Evolutionary conservation across 2,113 vertebrate species (phyloP).

Genomic region (Aptenodytes forsteri): DNA sequence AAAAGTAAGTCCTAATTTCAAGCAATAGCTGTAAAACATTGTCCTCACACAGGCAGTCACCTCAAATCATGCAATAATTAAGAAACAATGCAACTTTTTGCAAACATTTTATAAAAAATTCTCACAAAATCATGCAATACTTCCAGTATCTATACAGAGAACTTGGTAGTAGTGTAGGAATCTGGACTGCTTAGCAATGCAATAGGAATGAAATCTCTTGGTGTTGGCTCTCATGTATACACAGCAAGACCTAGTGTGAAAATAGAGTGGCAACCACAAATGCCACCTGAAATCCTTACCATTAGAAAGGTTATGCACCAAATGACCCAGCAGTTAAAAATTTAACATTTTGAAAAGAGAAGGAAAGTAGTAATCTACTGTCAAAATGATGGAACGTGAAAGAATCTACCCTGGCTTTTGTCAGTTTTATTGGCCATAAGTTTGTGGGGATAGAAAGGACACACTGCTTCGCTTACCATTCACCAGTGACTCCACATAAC

Average conservation of each 20-base stretch:
- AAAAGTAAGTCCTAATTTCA: neutral
- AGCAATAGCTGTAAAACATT: neutral
- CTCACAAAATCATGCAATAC: neutral
- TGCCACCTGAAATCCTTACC: neutral
- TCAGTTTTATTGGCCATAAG: neutral
- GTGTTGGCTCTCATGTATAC: neutral
- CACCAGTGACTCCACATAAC: neutral
- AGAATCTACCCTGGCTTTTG: neutral
- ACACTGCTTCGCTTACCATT: neutral
- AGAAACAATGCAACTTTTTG: neutral
- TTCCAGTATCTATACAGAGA: neutral
- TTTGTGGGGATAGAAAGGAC: neutral
- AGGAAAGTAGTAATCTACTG: neutral
- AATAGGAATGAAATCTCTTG: neutral
- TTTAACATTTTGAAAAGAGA: neutral
- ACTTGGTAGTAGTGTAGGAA: neutral
- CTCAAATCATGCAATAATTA: neutral
- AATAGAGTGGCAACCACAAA: neutral
- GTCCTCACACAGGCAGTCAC: neutral
- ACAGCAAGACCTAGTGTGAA: neutral
- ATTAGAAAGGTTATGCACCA: neutral
- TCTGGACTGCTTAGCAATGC: neutral
- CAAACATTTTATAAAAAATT: neutral
- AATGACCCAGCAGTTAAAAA: neutral
- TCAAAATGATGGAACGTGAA: neutral